These are phyloP conservation scores for Xylocampa areola DNA, from an alignment of 2,888 invertebrate species.

Conservation along the genomic window DNA sequence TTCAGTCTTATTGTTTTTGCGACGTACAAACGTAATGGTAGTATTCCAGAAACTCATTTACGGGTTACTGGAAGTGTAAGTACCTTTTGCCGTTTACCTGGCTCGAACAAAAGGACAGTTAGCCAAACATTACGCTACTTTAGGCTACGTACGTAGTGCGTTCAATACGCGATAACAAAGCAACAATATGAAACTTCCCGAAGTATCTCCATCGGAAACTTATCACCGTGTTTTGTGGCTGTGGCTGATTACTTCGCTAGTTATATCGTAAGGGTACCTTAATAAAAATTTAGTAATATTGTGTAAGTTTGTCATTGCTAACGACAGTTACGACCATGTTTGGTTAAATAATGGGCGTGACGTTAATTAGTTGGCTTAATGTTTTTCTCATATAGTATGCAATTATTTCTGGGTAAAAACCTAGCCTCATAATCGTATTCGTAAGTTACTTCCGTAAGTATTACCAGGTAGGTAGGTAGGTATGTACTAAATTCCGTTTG, in stretches of 20 bases:
- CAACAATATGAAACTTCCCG: constrained; percentile 15
- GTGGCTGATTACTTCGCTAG: not conserved
- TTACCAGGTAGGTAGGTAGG: too few species aligned
- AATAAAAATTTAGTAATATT: not conserved
- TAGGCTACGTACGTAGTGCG: too few species aligned
- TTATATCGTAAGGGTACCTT: not conserved
- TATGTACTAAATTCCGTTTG: constrained; percentile 11
- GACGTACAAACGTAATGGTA: constrained; percentile 10
- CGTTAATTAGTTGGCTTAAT: too few species aligned
- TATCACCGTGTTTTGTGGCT: constrained; percentile 9
- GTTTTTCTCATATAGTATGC: too few species aligned
- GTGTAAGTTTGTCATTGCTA: constrained; percentile 3
- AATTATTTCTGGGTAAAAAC: too few species aligned
- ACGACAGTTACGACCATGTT: not conserved
- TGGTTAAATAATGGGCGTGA: too few species aligned
- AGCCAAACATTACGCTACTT: constrained; percentile 20
- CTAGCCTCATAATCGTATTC: too few species aligned
- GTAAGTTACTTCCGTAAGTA: too few species aligned
- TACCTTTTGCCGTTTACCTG: constrained; percentile 36
- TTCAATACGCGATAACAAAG: constrained; percentile 4
- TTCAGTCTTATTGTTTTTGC: constrained; percentile 7
- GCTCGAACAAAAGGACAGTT: constrained; percentile 33
- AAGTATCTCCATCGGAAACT: constrained; percentile 13
- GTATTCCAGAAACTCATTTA: constrained; percentile 41
- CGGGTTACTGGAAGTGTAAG: constrained; percentile 27